Evolutionary conservation across 2,113 vertebrate genomes (phyloP), one percentile per base, ranked within the genome.

Genomic region (Microcebus griseorufus): DNA sequence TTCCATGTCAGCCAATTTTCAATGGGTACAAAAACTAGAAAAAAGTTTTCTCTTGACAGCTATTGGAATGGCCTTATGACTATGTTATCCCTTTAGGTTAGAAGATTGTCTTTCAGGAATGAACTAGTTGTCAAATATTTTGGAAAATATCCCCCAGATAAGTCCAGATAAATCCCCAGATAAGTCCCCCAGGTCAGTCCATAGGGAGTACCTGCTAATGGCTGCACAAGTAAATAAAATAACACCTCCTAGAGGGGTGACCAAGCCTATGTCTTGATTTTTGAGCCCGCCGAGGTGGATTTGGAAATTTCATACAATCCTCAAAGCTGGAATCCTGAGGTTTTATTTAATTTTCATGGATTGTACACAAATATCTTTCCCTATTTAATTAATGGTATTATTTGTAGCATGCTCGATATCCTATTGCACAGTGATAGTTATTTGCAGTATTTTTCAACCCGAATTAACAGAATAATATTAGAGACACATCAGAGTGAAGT

Each of bases 71-170:
- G 5, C 20, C 42, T 45, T 48, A 8, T 1, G 6, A 5, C 9
- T 67, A 11, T 64, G 20, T 9, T 23, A 3, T 58, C 48, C 42
- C 23, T 37, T 48, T 5, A 20, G 11, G 14, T 11, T 64, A 7
- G 16, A 0, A 39, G 17, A 34, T 5, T 6, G 2, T 39, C 27
- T 7, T 22, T 1, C 14, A 25, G 25, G 4, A 27, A 29, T 34
- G 5, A 2, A 27, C 32, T 83, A 9, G 55, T 18, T 11, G 6
- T 34, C 34, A 58, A 23, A 72, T 9, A 37, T 85, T 72, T 55
- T n/a, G 2, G n/a, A 42, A 37, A 25, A 32, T 39, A 39, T 6
- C 34, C 5, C 32, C 34, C 29, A 51, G 17, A 60, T 23, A 9
- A 80, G 13, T 60, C 5, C 18, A 48, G 42, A 42, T 42, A 42